These are phyloP conservation scores for Nasonia giraulti DNA, from an alignment of 1,140 invertebrate genomes.

Conservation along the genomic window DNA sequence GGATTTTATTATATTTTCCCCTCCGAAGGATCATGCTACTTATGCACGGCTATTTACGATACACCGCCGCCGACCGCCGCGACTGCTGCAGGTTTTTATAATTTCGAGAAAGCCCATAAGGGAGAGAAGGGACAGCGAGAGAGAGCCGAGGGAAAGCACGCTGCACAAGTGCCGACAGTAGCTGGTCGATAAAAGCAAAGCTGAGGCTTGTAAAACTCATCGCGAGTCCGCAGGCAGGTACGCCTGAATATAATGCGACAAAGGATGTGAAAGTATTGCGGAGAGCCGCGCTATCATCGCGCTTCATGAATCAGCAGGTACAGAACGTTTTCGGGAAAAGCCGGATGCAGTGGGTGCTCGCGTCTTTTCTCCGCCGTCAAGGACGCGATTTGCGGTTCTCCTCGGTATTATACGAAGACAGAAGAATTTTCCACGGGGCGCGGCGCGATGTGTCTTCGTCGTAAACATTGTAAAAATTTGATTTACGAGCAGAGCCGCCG, in stretches of 20 bases:
- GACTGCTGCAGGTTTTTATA: not conserved
- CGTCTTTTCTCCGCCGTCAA: not conserved
- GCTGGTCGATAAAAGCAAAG: constrained; percentile 15
- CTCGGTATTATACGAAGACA: not conserved
- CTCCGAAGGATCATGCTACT: not conserved
- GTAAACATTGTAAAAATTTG: constrained; percentile 53
- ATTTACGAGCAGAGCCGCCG: constrained; percentile 53
- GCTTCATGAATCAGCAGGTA: constrained; percentile 13
- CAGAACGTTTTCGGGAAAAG: not conserved
- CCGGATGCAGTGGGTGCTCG: not conserved
- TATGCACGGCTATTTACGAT: constrained; percentile 1
- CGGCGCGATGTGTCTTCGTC: constrained; percentile 33
- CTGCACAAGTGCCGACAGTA: constrained; percentile 11
- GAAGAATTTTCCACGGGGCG: not conserved
- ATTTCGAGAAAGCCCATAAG: not conserved
- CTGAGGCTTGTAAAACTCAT: not conserved
- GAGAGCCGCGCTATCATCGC: not conserved
- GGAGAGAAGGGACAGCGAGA: too few species aligned
- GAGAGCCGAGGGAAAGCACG: not conserved
- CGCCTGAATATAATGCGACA: not conserved
- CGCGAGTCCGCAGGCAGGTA: not conserved
- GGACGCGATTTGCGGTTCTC: not conserved
- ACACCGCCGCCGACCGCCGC: not conserved
- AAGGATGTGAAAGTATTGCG: constrained; percentile 18
- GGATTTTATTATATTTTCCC: constrained; percentile 17